phyloP scores from a whole-genome alignment of 2,797 vertebrate genomes.

The Lithobates sylvaticus region DNA sequence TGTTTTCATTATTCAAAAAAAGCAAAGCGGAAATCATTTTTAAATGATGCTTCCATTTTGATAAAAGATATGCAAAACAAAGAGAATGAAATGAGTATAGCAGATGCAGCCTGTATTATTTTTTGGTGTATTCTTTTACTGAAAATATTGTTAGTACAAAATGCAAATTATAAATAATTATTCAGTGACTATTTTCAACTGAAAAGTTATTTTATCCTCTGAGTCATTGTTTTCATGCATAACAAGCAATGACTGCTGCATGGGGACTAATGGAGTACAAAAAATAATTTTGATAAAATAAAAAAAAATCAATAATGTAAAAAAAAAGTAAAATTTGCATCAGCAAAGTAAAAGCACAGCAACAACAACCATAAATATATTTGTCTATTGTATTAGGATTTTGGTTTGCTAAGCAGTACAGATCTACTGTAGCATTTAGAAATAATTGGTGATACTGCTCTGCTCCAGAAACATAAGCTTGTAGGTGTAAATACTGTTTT shows the following conservation, averaged over 20 bases:
- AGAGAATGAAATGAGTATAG: neutral
- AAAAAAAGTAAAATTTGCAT: neutral
- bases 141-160: conserved; percentile 14
- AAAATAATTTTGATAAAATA: neutral
- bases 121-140: neutral
- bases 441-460: no score
- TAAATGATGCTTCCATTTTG: neutral
- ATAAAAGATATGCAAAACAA: neutral
- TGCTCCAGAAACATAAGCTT: no score
- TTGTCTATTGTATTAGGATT: no score
- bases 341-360: no score
- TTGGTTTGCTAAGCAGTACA: no score
- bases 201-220: conserved; percentile 1
- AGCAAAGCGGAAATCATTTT: neutral
- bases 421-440: no score
- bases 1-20: no score
- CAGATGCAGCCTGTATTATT: neutral
- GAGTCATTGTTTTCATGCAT: neutral
- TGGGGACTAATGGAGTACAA: neutral
- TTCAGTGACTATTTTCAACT: neutral
- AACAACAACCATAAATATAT: no score
- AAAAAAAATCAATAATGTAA: neutral
- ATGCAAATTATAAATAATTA: conserved; percentile 17
- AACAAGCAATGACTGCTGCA: neutral
- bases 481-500: no score